phyloP scores from a whole-genome alignment of 2,888 invertebrate genomes.

The Vandiemenella viatica region DNA sequence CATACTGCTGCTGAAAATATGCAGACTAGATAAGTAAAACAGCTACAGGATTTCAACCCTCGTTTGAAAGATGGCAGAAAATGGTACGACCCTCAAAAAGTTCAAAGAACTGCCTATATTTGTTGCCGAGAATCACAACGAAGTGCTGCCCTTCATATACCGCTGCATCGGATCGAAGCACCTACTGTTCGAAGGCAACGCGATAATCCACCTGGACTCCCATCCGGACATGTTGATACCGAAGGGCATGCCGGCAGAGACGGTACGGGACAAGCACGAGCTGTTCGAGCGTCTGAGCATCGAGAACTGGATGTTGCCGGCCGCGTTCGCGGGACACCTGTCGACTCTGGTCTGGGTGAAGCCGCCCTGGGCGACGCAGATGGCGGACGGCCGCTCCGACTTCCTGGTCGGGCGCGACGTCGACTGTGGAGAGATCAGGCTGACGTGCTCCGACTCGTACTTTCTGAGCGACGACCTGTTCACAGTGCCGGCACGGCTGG shows the following conservation, averaged over 20 bases:
- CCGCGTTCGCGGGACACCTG: conserved; percentile 72
- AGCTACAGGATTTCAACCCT: no score
- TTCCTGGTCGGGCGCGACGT: conserved; percentile 63
- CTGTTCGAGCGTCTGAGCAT: conserved; percentile 62
- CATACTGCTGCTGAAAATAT: no score
- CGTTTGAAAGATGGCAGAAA: not conserved
- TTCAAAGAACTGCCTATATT: conserved; percentile 56
- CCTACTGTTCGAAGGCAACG: conserved; percentile 58
- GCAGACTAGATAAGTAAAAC: no score
- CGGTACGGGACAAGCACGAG: conserved; percentile 54
- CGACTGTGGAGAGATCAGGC: conserved; percentile 26
- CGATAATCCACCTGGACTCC: conserved; percentile 75
- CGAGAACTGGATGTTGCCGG: conserved; percentile 88
- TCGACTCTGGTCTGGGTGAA: conserved; percentile 68
- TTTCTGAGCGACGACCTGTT: conserved; percentile 74
- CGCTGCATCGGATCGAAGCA: conserved; percentile 65
- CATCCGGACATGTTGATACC: conserved; percentile 86
- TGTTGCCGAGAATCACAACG: conserved; percentile 66
- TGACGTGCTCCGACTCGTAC: conserved; percentile 61
- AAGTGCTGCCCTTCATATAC: conserved; percentile 58
- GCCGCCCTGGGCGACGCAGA: conserved; percentile 79
- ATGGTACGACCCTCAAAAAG: conserved; percentile 10
- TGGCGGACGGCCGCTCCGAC: conserved; percentile 46
- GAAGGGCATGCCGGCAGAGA: conserved; percentile 54
- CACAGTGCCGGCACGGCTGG: conserved; percentile 38